Conservation (phyloP, 1,140 invertebrate genomes). For the Apis dorsata region DNA sequence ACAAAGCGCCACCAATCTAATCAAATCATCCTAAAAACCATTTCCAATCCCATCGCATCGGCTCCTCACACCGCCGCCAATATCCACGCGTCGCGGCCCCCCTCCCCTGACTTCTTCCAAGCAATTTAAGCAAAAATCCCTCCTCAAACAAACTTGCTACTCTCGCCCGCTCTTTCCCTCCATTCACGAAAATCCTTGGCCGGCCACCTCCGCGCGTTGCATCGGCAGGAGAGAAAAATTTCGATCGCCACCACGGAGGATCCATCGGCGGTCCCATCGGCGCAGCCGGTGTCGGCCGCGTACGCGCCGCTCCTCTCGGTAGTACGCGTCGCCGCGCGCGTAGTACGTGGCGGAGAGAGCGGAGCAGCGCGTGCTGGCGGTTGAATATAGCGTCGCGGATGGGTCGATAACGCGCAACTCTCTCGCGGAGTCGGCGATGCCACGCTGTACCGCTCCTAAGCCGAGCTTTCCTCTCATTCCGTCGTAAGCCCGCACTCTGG, state of each 20-base stretch:
- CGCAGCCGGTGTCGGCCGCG: conserved; percentile 2
- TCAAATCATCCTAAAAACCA: too few species aligned
- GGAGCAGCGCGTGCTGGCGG: conserved; percentile 50
- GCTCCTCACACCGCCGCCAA: too few species aligned
- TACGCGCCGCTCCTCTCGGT: conserved; percentile 23
- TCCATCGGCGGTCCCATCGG: not conserved
- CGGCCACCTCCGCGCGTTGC: too few species aligned
- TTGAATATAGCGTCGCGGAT: conserved; percentile 73
- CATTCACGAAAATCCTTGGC: not conserved
- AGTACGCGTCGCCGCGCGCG: conserved; percentile 41
- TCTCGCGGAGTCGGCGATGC: conserved; percentile 75
- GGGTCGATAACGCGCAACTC: conserved; percentile 79
- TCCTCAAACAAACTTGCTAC: not conserved
- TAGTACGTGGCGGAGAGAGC: conserved; percentile 55
- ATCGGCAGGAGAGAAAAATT: conserved; percentile 1
- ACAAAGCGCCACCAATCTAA: too few species aligned
- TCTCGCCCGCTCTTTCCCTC: not conserved
- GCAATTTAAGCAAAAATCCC: not conserved
- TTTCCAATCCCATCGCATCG: too few species aligned
- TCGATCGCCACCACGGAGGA: not conserved
- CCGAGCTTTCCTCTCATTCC: conserved; percentile 76
- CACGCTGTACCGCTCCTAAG: conserved; percentile 72
- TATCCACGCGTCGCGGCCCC: too few species aligned
- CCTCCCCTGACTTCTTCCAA: too few species aligned
- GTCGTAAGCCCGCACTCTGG: conserved; percentile 74